These are phyloP conservation scores for Hippocampus kuda DNA, from an alignment of 2,797 vertebrate species.

Conservation along the genomic window DNA sequence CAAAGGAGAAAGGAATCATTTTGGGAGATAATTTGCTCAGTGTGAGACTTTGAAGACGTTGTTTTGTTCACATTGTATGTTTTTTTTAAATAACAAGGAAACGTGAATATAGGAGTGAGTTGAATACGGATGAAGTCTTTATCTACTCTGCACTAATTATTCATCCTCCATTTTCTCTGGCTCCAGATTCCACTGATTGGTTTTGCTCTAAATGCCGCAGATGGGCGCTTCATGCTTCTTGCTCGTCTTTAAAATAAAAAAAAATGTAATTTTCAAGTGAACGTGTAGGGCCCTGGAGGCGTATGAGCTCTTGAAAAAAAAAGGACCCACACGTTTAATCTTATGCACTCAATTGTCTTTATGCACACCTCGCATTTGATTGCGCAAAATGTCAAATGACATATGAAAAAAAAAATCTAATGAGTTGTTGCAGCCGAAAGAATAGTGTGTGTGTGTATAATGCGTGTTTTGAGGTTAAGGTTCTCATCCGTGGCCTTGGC, in stretches of 20 bases:
- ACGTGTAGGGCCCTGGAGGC: not conserved
- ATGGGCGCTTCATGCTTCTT: slow-evolving; percentile 7
- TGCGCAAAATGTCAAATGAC: not conserved
- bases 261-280: not conserved
- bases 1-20: not conserved
- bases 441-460: not conserved
- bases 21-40: slow-evolving; percentile 42
- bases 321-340: not conserved
- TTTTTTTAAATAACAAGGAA: slow-evolving; percentile 31
- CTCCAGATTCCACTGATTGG: slow-evolving; percentile 70
- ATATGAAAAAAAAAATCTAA: not conserved
- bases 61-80: slow-evolving; percentile 28
- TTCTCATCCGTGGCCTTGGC: slow-evolving; percentile 51
- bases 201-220: slow-evolving; percentile 54
- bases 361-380: not conserved
- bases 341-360: not conserved
- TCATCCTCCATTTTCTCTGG: slow-evolving; percentile 75
- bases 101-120: slow-evolving; percentile 5
- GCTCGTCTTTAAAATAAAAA: not conserved
- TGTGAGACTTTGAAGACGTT: slow-evolving; percentile 37
- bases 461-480: slow-evolving; percentile 7
- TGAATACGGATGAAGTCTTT: slow-evolving; percentile 57
- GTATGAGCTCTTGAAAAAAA: not conserved
- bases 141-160: slow-evolving; percentile 71
- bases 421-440: not conserved